phyloP scores from a whole-genome alignment of 1,140 invertebrate genomes.

The Brachionus rotundiformis region DNA sequence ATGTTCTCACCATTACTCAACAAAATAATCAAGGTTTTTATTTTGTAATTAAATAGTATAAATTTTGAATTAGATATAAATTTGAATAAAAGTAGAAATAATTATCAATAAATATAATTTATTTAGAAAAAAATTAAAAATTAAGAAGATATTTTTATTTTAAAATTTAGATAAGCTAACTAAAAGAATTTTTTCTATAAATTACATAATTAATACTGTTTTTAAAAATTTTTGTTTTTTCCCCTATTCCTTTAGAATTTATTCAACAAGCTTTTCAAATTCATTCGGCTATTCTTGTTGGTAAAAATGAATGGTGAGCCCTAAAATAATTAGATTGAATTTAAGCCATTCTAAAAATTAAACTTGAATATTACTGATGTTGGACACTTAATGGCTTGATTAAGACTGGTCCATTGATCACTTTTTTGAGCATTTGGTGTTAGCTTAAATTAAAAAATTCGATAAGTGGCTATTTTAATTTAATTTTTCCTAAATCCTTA shows the following conservation, averaged over 20 bases:
- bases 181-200: not conserved
- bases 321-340: not conserved
- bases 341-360: not conserved
- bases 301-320: conserved; percentile 11
- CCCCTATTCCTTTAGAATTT: not conserved
- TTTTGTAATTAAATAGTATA: too few species aligned
- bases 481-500: too few species aligned
- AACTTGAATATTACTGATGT: not conserved
- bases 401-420: not conserved
- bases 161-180: conserved; percentile 55
- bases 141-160: conserved; percentile 55
- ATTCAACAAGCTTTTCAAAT: not conserved
- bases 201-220: not conserved
- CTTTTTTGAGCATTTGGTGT: not conserved
- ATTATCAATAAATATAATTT: too few species aligned
- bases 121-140: too few species aligned
- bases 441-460: not conserved
- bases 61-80: too few species aligned
- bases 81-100: too few species aligned
- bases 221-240: too few species aligned
- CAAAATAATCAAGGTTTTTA: too few species aligned
- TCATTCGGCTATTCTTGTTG: not conserved
- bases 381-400: not conserved
- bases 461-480: too few species aligned
- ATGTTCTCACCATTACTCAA: too few species aligned